phyloP scores from a whole-genome alignment of 2,113 vertebrate species.

The Phoenicopterus ruber region DNA sequence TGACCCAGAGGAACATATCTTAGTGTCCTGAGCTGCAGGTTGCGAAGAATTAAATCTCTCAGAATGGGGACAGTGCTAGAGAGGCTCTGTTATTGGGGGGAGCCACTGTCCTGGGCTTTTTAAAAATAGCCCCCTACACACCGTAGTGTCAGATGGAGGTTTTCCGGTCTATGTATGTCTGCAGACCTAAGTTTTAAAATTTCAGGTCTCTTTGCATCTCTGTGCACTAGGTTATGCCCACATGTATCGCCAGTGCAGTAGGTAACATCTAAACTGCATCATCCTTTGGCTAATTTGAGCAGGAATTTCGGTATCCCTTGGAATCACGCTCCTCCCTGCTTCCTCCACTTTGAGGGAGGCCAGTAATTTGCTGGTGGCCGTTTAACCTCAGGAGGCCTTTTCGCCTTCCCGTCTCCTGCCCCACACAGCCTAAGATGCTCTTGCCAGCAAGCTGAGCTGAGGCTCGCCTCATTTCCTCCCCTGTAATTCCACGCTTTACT shows the following conservation, averaged over 20 bases:
- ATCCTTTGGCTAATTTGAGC: background rate
- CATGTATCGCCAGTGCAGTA: background rate
- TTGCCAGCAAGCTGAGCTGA: slow-evolving; percentile 15
- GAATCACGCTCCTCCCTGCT: background rate
- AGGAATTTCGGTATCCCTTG: background rate
- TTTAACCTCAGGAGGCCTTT: slow-evolving; percentile 46
- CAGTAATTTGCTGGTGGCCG: slow-evolving; percentile 5
- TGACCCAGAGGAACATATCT: background rate
- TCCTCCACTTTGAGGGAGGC: background rate
- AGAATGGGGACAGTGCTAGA: background rate
- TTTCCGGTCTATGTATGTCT: background rate
- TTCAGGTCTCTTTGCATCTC: background rate
- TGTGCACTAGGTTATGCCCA: background rate
- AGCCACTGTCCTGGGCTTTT: background rate
- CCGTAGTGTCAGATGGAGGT: background rate
- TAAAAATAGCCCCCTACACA: background rate
- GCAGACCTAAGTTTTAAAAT: background rate
- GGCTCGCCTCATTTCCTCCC: background rate
- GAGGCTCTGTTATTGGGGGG: background rate
- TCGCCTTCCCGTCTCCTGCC: background rate
- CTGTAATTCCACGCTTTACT: slow-evolving; percentile 14
- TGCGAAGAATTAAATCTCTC: background rate
- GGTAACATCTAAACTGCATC: background rate
- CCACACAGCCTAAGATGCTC: slow-evolving; percentile 5
- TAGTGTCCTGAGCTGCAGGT: background rate